Evolutionary conservation across 2,888 invertebrate genomes (phyloP).

Genomic region (Siphlonurus alternatus): DNA sequence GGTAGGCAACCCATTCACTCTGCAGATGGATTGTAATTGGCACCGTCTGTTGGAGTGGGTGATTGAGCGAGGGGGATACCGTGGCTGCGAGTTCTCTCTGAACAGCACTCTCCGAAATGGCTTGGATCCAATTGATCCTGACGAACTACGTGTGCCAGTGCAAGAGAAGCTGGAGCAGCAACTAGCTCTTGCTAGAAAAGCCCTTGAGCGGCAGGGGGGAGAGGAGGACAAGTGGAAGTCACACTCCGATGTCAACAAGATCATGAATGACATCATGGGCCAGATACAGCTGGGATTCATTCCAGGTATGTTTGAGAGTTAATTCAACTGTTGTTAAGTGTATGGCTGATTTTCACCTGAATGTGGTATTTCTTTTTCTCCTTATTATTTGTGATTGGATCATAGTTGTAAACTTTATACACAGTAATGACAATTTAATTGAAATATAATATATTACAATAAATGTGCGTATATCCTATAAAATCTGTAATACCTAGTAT

Average conservation of each 20-base stretch:
- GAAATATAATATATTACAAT: too few species aligned
- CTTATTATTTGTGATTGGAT: too few species aligned
- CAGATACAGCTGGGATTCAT: too few species aligned
- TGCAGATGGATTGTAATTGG: constrained; percentile 2
- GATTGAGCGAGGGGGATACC: not conserved
- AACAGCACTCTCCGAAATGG: too few species aligned
- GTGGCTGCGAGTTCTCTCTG: not conserved
- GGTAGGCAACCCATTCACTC: constrained; percentile 32
- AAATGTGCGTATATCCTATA: too few species aligned
- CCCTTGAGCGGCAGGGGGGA: not conserved
- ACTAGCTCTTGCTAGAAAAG: not conserved
- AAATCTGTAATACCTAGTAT: too few species aligned
- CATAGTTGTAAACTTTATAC: too few species aligned
- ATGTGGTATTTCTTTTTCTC: too few species aligned
- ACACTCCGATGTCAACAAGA: not conserved
- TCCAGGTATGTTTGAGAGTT: too few species aligned
- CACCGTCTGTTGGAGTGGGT: not conserved
- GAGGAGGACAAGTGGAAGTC: not conserved
- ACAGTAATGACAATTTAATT: too few species aligned
- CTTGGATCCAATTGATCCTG: not conserved
- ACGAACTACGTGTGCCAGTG: not conserved
- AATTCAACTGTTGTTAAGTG: too few species aligned
- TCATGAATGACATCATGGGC: not conserved
- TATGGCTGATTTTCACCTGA: too few species aligned
- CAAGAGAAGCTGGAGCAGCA: not conserved